Conservation (phyloP, 2,113 vertebrate species). For the Euleptes europaea region DNA sequence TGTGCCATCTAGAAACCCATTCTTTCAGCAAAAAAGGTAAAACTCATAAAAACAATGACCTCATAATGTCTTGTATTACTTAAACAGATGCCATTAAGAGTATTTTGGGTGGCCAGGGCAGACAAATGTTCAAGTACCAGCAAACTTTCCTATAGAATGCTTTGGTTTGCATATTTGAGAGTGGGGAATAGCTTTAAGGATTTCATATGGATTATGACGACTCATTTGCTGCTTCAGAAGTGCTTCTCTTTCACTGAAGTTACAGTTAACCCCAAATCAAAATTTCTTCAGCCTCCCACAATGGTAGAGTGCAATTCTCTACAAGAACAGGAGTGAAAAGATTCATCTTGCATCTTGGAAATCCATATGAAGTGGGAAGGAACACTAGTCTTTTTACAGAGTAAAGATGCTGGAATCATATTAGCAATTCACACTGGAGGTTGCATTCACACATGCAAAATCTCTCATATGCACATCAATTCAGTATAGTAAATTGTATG, state of each 20-base stretch:
- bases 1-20: background rate
- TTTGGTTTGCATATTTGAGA: background rate
- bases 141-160: background rate
- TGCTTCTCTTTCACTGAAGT: background rate
- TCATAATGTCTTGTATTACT: background rate
- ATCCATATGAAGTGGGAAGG: background rate
- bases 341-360: background rate
- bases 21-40: background rate
- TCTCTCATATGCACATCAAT: background rate
- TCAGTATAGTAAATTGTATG: background rate
- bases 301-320: background rate
- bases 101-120: background rate
- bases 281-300: background rate
- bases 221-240: background rate
- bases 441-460: background rate
- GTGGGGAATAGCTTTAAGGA: background rate
- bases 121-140: background rate
- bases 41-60: background rate
- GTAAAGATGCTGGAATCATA: background rate
- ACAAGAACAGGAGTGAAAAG: background rate
- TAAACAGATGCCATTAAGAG: background rate
- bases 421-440: background rate
- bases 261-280: background rate
- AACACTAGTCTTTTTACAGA: background rate
- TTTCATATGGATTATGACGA: background rate